Evolutionary conservation across 1,140 invertebrate genomes (phyloP), one percentile per base, ranked within the genome.

Genomic region (Acromyrmex heyeri): DNA sequence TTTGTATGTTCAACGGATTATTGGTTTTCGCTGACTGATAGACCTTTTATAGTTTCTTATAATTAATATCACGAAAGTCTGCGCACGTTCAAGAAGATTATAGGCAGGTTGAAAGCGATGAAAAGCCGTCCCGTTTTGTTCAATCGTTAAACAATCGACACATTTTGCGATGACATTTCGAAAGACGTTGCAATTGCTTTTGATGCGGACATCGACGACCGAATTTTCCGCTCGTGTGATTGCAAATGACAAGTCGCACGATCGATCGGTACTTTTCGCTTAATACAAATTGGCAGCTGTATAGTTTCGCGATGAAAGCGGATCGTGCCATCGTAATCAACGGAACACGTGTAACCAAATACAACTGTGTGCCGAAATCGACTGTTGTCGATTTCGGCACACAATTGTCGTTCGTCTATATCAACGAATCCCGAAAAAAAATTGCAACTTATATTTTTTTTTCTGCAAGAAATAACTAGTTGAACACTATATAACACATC

Each of bases 311-410:
- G 53, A 75, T 86, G 62, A 62, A 77, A 50, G 18, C 10, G 18
- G 44, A n/a, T 30, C 27, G 65, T 59, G 21, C 34, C 44, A 67
- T 61, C 72, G 53, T 85, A 89, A 89, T 78, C 65, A 77, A 89
- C 34, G 48, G 59, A 90, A 82, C 38, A 87, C 53, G 59, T 57
- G 86, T 67, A 55, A 24, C 61, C 57, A 48, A 65, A 76, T 7
- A 24, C 62, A 55, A 30, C 27, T 30, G 27, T 30, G 27, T 30
- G 27, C 27, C 27, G 27, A 30, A 30, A 78, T 78, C 21, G 87
- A 30, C 62, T 21, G 18, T 30, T n/a, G 18, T 81, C 65, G 14
- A 73, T 59, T 76, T 78, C n/a, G 12, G 50, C 67, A 30, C 48
- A 59, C 18, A 34, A 44, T 38, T 48, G 27, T 78, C 27, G 44